phyloP scores from a whole-genome alignment of 2,113 vertebrate species.

The Mirza zaza region DNA sequence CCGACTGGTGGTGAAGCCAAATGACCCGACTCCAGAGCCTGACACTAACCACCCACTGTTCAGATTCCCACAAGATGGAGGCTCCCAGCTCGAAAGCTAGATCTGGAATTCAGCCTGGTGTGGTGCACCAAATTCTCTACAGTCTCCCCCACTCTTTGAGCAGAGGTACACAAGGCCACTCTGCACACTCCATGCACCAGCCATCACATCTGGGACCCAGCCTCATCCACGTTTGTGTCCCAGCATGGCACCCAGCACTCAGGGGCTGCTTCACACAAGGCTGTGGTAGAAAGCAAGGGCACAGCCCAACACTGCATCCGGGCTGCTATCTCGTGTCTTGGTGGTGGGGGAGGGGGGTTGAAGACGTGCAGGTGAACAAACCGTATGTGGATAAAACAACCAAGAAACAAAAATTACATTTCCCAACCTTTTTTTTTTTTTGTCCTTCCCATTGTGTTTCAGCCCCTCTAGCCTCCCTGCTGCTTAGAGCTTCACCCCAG shows the following conservation, averaged over 20 bases:
- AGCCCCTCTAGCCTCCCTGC: neutral
- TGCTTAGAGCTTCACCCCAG: neutral
- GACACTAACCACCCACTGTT: neutral
- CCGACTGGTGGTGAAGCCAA: neutral
- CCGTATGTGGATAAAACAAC: neutral
- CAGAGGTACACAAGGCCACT: neutral
- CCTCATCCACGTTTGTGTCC: neutral
- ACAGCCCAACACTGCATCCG: accelerated
- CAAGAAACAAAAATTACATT: neutral
- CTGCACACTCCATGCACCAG: neutral
- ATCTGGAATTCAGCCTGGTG: neutral
- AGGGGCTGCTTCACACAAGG: neutral
- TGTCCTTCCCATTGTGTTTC: neutral
- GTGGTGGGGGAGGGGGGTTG: no score
- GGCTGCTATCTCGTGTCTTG: neutral
- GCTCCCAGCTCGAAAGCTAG: neutral
- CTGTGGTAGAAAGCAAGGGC: neutral
- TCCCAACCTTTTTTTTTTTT: neutral
- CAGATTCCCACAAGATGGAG: neutral
- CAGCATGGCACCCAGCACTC: neutral
- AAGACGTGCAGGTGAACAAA: neutral
- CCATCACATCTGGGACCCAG: accelerated
- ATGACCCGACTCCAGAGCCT: neutral
- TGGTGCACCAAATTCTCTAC: neutral
- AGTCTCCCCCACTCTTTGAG: accelerated